These are phyloP conservation scores for Rhagonycha lutea DNA, from an alignment of 2,888 invertebrate species.

Conservation along the genomic window DNA sequence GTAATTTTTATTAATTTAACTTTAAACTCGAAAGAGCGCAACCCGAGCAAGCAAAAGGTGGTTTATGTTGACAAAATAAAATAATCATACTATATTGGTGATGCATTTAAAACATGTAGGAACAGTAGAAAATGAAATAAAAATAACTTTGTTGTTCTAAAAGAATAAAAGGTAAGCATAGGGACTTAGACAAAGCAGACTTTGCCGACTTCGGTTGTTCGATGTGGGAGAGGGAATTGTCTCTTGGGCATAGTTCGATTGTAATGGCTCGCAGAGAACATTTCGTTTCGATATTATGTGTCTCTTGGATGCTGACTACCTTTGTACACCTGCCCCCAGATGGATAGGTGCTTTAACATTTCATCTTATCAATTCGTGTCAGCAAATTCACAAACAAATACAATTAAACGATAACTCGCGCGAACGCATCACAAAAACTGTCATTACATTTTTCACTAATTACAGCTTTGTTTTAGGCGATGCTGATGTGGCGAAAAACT, in stretches of 20 bases:
- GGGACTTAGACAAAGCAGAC: constrained; percentile 35
- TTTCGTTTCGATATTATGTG: constrained; percentile 39
- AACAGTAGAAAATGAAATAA: constrained; percentile 17
- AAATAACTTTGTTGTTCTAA: constrained; percentile 23
- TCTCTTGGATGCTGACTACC: constrained; percentile 34
- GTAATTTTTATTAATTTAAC: not conserved
- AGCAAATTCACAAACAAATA: constrained; percentile 21
- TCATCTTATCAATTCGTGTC: constrained; percentile 26
- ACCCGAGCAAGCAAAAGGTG: not conserved
- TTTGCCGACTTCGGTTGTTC: constrained; percentile 28
- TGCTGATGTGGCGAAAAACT: constrained; percentile 12
- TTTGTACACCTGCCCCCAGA: constrained; percentile 30
- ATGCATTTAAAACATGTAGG: not conserved
- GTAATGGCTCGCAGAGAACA: constrained; percentile 39
- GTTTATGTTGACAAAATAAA: not conserved
- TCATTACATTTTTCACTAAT: not conserved
- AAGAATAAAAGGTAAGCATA: constrained; percentile 33
- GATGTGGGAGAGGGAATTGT: constrained; percentile 35
- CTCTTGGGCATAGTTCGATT: constrained; percentile 40
- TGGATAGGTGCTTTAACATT: constrained; percentile 28
- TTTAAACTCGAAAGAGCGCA: not conserved
- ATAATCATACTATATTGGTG: not conserved
- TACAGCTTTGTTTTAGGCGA: constrained; percentile 11
- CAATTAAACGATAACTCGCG: not conserved
- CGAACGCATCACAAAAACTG: not conserved